phyloP scores from a whole-genome alignment of 2,113 vertebrate genomes.

The Leptosomus discolor region DNA sequence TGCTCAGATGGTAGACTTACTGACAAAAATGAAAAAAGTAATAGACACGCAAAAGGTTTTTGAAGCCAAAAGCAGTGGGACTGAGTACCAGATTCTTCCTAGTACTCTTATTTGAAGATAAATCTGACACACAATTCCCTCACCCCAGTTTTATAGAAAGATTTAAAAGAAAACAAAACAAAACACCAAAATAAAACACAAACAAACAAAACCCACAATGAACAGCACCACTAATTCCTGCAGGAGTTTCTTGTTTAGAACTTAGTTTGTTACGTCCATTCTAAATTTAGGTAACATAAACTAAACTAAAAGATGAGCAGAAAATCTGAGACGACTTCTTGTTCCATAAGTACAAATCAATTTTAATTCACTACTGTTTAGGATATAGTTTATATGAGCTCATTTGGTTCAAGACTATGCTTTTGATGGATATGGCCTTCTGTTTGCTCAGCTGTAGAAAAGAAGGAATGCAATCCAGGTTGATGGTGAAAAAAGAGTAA shows the following conservation, averaged over 20 bases:
- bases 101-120: not conserved
- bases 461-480: not conserved
- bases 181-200: not conserved
- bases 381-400: not conserved
- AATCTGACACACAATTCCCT: not conserved
- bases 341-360: not conserved
- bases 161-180: not conserved
- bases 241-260: not conserved
- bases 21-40: constrained; percentile 15
- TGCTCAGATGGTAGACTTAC: not conserved
- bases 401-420: not conserved
- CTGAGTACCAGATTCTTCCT: not conserved
- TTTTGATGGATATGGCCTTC: constrained; percentile 47
- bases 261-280: not conserved
- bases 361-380: not conserved
- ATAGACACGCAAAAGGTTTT: not conserved
- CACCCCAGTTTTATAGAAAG: not conserved
- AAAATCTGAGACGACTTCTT: not conserved
- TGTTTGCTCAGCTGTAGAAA: constrained; percentile 51
- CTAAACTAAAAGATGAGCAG: not conserved
- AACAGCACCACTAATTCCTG: not conserved
- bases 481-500: not conserved
- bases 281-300: not conserved
- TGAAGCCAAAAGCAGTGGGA: not conserved
- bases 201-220: not conserved